A percentile compares a stretch with the other conserved stretches of the same genome.
Evolutionary conservation across 2,888 invertebrate species (phyloP).

Genomic region (Troides aeacus): DNA sequence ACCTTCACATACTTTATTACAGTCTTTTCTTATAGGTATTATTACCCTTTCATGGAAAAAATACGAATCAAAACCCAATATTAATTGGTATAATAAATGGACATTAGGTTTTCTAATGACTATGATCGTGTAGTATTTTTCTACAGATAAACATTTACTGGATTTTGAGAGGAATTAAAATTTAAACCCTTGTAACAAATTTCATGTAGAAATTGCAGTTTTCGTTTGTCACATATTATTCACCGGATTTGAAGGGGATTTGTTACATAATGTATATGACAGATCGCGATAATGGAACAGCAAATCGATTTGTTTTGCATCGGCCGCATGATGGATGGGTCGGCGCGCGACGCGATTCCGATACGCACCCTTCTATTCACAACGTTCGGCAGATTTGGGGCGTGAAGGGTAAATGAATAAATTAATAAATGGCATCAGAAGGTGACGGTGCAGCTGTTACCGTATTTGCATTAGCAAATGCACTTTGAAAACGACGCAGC

Average conservation of each 20-base stretch:
- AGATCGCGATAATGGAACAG: conserved; percentile 26
- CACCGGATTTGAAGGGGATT: background rate
- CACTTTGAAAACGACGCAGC: conserved; percentile 29
- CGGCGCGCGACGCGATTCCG: conserved; percentile 53
- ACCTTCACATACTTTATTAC: too few relatives aligned
- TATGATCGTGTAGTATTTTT: too few relatives aligned
- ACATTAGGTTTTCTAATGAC: too few relatives aligned
- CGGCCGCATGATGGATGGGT: conserved; percentile 61
- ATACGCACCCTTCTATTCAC: conserved; percentile 48
- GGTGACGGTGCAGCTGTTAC: conserved; percentile 64
- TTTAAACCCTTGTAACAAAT: too few relatives aligned
- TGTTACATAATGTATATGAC: conserved; percentile 3
- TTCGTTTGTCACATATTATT: too few relatives aligned
- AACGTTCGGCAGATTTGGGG: conserved; percentile 58
- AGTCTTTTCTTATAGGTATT: too few relatives aligned
- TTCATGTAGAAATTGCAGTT: too few relatives aligned
- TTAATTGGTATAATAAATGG: too few relatives aligned
- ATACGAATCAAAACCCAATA: too few relatives aligned
- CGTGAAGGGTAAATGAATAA: conserved; percentile 78
- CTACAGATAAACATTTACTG: too few relatives aligned
- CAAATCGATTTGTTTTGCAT: conserved; percentile 71
- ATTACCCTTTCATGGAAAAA: too few relatives aligned
- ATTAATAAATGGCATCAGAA: conserved; percentile 61
- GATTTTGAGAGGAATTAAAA: too few relatives aligned
- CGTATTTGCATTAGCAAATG: conserved; percentile 49